Evolutionary conservation across 1,140 invertebrate genomes (phyloP).

Genomic region (Lasioglossum albipes): DNA sequence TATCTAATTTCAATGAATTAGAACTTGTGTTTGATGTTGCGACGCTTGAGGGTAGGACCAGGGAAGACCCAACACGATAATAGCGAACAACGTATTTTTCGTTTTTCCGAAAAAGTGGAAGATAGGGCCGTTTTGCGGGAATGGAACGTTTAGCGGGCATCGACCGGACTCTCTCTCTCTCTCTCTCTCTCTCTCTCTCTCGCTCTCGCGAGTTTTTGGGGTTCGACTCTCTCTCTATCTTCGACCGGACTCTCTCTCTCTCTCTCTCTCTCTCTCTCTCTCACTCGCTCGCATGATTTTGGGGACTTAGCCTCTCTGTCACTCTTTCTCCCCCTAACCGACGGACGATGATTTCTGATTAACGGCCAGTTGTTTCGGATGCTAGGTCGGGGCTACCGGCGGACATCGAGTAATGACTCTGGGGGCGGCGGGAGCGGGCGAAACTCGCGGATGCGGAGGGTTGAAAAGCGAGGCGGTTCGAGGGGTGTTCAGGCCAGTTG

Average conservation of each 20-base stretch:
- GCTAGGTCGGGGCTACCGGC: slow-evolving; percentile 73
- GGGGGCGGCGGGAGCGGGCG: slow-evolving; percentile 71
- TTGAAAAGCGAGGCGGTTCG: slow-evolving; percentile 48
- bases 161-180: neutral
- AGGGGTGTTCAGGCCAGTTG: slow-evolving; percentile 58
- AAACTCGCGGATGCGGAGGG: slow-evolving; percentile 64
- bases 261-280: too few species aligned
- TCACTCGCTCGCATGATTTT: slow-evolving; percentile 51
- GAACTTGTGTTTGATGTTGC: too few species aligned
- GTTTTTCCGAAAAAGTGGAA: neutral
- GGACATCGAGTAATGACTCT: slow-evolving; percentile 80
- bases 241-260: too few species aligned
- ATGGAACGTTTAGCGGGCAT: slow-evolving; percentile 35
- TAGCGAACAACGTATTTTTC: too few species aligned
- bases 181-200: neutral
- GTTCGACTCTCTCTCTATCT: neutral
- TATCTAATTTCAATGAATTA: too few species aligned
- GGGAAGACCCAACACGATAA: too few species aligned
- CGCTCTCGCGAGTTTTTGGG: slow-evolving; percentile 53
- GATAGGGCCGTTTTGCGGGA: neutral
- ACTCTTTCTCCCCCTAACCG: slow-evolving; percentile 52
- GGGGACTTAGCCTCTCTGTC: slow-evolving; percentile 48
- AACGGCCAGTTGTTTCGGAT: slow-evolving; percentile 79
- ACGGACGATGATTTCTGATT: slow-evolving; percentile 79
- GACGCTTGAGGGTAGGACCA: too few species aligned